Percentiles rank a stretch among this genome's conserved stretches.
Evolutionary conservation across 1,140 invertebrate species (phyloP).

Genomic region (Papilio dardanus): DNA sequence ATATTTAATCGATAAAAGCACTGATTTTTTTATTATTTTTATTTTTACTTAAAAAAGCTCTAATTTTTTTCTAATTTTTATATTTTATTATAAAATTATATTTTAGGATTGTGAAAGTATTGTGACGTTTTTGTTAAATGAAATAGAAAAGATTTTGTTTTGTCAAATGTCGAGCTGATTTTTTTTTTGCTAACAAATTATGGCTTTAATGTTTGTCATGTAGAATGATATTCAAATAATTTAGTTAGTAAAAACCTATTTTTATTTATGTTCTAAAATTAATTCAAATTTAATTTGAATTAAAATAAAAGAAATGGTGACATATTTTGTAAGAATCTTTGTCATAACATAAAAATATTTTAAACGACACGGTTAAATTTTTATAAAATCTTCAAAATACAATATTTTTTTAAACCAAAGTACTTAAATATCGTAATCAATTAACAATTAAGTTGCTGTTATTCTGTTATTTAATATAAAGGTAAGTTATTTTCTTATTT

Average conservation of each 20-base stretch:
- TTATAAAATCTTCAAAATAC: background rate
- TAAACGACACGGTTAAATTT: background rate
- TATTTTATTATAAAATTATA: no score
- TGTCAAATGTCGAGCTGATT: background rate
- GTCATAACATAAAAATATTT: background rate
- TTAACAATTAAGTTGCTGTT: background rate
- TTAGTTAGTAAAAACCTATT: conserved; percentile 5
- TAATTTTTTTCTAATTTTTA: no score
- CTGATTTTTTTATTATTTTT: background rate
- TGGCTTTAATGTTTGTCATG: background rate
- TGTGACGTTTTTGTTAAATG: no score
- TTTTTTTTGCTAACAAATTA: background rate
- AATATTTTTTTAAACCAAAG: no score
- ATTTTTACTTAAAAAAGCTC: no score
- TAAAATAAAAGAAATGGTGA: background rate
- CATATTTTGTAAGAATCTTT: background rate
- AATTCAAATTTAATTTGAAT: background rate
- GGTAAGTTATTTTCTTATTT: background rate
- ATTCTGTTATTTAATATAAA: background rate
- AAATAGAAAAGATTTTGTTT: background rate
- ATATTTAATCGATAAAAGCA: background rate
- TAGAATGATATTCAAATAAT: background rate
- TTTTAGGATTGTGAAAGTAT: no score
- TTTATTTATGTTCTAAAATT: background rate
- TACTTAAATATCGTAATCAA: background rate